phyloP scores from a whole-genome alignment of 2,888 invertebrate genomes.

The Andricus quercusramuli region DNA sequence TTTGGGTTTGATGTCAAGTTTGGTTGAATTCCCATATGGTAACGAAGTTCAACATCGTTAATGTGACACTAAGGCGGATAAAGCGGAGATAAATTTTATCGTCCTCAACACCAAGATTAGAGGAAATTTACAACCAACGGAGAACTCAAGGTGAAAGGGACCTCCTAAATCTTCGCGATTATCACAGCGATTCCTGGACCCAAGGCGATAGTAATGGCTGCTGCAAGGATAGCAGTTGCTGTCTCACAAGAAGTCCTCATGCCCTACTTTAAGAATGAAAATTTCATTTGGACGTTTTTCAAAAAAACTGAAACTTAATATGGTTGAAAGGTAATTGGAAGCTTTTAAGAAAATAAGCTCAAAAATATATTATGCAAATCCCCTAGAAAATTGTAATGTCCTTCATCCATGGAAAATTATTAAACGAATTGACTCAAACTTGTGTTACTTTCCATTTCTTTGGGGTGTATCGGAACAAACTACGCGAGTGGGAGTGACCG shows the following conservation, averaged over 20 bases:
- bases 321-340: background rate
- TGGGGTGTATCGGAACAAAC: too few relatives aligned
- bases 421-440: too few relatives aligned
- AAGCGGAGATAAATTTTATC: constrained; percentile 64
- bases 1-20: background rate
- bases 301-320: background rate
- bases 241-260: constrained; percentile 14
- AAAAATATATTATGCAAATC: too few relatives aligned
- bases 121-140: constrained; percentile 62
- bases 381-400: too few relatives aligned
- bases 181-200: constrained; percentile 62
- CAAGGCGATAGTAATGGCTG: constrained; percentile 56
- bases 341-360: too few relatives aligned
- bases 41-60: constrained; percentile 57
- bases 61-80: constrained; percentile 61
- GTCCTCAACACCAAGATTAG: constrained; percentile 63
- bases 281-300: background rate
- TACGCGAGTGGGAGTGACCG: too few relatives aligned
- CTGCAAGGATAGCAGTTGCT: constrained; percentile 43
- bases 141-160: constrained; percentile 55
- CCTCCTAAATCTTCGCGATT: constrained; percentile 62
- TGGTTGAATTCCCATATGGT: constrained; percentile 13
- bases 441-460: too few relatives aligned
- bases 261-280: background rate
- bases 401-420: too few relatives aligned